These are phyloP conservation scores for Alloplasta piceator DNA, from an alignment of 2,888 invertebrate species.

Conservation along the genomic window DNA sequence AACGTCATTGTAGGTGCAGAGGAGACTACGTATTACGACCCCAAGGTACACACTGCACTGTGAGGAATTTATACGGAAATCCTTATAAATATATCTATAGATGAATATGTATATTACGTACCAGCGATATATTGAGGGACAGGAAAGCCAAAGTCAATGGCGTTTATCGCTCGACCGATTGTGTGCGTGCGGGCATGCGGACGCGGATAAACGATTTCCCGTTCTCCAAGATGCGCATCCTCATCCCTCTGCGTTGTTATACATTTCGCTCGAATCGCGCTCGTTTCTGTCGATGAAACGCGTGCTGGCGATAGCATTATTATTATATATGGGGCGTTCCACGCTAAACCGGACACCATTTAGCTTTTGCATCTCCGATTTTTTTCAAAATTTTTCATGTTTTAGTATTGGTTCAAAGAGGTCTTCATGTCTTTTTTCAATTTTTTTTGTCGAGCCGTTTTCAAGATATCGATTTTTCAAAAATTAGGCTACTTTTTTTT, in stretches of 20 bases:
- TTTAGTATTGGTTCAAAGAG: no score
- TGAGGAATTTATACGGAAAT: background rate
- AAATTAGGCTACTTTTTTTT: no score
- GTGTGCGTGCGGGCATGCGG: conserved; percentile 61
- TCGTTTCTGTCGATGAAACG: conserved; percentile 1
- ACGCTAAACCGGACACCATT: no score
- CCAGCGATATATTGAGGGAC: background rate
- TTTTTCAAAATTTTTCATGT: no score
- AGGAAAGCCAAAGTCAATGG: conserved; percentile 73
- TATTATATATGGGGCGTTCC: no score
- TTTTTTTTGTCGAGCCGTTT: no score
- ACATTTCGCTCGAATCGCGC: conserved; percentile 6
- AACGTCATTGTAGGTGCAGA: conserved; percentile 76
- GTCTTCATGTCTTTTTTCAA: no score
- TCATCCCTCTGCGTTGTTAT: conserved; percentile 22
- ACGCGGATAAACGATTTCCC: conserved; percentile 51
- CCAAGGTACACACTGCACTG: conserved; percentile 4
- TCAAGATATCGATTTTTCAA: no score
- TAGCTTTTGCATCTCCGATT: no score
- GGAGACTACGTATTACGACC: conserved; percentile 18
- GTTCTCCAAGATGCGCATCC: conserved; percentile 31
- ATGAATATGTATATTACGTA: background rate
- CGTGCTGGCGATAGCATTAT: background rate
- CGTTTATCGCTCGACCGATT: conserved; percentile 75
- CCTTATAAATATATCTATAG: background rate